Conservation (phyloP, 2,888 invertebrate genomes). For the Lasioglossum oenotherae region DNA sequence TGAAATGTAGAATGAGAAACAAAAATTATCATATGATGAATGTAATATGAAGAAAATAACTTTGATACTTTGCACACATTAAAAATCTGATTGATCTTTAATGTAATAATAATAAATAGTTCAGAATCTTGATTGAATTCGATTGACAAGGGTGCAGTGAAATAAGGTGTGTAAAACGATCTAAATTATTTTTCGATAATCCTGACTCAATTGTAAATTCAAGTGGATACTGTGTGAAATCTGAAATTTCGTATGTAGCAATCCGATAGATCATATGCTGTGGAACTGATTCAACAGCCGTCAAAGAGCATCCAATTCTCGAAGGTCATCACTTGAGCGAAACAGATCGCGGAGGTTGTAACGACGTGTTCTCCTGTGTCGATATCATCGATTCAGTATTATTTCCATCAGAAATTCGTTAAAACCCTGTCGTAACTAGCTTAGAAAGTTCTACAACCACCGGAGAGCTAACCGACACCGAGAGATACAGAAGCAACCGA, state of each 20-base stretch:
- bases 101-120: no score
- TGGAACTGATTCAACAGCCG: neutral
- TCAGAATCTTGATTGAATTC: no score
- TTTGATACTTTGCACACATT: no score
- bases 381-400: conserved; percentile 8
- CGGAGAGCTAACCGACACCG: neutral
- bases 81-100: no score
- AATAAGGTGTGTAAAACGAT: neutral
- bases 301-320: neutral
- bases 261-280: neutral
- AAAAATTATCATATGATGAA: neutral
- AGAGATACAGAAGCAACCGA: conserved; percentile 39
- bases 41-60: neutral
- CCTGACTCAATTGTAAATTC: neutral
- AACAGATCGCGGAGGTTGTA: neutral
- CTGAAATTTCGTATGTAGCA: neutral
- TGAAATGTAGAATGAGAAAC: neutral
- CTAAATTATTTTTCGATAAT: neutral
- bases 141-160: no score
- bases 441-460: conserved; percentile 65
- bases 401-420: conserved; percentile 12
- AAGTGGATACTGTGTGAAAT: neutral
- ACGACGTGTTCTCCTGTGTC: neutral
- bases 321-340: neutral
- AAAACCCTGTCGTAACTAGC: conserved; percentile 26